A percentile compares a stretch with the other conserved stretches of the same genome.
Conservation (phyloP, 2,888 invertebrate genomes). For the Steinernema hermaphroditum region DNA sequence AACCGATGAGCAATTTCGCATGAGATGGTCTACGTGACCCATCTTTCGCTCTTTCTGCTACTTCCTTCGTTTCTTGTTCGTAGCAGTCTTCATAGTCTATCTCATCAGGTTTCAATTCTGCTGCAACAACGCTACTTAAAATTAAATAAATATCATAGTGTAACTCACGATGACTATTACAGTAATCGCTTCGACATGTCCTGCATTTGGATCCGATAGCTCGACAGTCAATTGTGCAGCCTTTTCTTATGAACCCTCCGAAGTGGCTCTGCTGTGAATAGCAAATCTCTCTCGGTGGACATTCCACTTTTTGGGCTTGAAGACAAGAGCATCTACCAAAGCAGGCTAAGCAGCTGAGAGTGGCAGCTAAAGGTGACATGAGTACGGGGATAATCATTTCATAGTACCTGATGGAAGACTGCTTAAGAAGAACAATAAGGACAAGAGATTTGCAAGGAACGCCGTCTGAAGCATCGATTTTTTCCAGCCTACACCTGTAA, state of each 20-base stretch:
- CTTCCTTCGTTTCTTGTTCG: not conserved
- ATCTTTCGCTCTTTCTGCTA: not conserved
- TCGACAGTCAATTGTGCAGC: not conserved
- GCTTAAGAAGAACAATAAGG: no score
- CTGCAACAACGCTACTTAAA: not conserved
- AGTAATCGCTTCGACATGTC: not conserved
- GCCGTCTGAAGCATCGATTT: no score
- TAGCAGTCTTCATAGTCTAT: not conserved
- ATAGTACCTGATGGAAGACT: no score
- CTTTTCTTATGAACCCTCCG: slow-evolving; percentile 6
- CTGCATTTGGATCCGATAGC: not conserved
- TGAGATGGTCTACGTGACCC: no score
- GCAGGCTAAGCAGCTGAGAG: not conserved
- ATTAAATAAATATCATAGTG: not conserved
- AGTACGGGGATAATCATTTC: no score
- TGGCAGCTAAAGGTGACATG: no score
- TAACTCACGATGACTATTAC: not conserved
- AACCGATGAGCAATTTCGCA: no score
- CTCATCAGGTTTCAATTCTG: not conserved
- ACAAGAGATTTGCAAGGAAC: no score
- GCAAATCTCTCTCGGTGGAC: not conserved
- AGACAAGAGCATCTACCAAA: not conserved
- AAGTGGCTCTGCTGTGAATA: not conserved
- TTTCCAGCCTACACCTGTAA: no score
- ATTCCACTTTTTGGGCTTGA: not conserved